Evolutionary conservation across 92 coral and sea anemone species (phyloP), one percentile per base, ranked within the genome.

Genomic region (Hydrozoanthus gracilis): DNA sequence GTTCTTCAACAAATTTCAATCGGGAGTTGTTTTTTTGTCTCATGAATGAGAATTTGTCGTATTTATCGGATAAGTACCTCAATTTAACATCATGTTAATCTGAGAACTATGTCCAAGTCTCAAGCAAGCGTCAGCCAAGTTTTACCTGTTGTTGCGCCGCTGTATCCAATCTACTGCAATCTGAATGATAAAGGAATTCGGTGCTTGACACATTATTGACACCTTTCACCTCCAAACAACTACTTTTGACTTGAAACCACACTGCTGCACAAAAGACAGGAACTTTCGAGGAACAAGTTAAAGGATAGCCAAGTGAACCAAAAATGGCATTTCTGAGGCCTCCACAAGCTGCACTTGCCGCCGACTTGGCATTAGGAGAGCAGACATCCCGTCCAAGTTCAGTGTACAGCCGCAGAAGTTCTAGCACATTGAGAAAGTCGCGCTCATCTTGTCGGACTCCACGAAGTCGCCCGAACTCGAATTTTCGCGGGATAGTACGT

Each of bases 401-500:
- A 27, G 2, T 27, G 39, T 27, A 27, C 39, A 27, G 39, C 39
- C 39, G 39, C 2, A 27, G 39, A 27, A 2, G 39, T 27, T 27
- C 39, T 27, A 27, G 39, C 39, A 27, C 39, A 27, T 27, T 27
- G 39, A 27, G 39, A 27, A 27, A 27, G 39, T 27, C 39, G 39
- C 39, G 39, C 39, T 66, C 85, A 14, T 44, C 69, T 16, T 65
- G 16, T 17, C 6, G 44, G 15, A 44, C 45, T 47, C 39, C 61
- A 9, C 61, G 12, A 15, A 44, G 18, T 4, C 9, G 17, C 13
- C 44, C 16, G 13, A 64, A 17, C 47, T 80, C 74, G 47, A 35
- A 79, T 16, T 90, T 94, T 66, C 73, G 86, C 4, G 88, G 89
- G 44, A 64, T 93, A 47, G 94, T 94, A 14, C 95, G 87, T 65